phyloP scores from a whole-genome alignment of 2,797 vertebrate genomes.

The Coregonus ussuriensis region DNA sequence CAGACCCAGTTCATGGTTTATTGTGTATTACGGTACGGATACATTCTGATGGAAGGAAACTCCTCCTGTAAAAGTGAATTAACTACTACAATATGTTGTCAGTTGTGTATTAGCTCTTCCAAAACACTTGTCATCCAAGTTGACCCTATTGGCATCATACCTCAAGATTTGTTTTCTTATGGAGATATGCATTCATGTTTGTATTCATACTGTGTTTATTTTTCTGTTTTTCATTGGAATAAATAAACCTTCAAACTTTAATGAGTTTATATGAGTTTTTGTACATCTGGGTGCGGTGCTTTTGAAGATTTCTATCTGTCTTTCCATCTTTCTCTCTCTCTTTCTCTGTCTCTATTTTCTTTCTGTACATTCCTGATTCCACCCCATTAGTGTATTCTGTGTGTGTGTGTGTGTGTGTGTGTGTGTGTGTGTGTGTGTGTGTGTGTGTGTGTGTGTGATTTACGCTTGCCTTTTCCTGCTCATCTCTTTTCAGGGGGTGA shows the following conservation, averaged over 20 bases:
- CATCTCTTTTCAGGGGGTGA: constrained; percentile 39
- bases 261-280: constrained; percentile 17
- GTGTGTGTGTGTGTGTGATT: constrained; percentile 43
- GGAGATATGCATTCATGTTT: constrained; percentile 11
- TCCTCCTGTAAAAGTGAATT: not conserved
- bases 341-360: not conserved
- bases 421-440: constrained; percentile 30
- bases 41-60: constrained; percentile 7
- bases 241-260: constrained; percentile 34
- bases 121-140: constrained; percentile 21
- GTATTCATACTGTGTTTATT: constrained; percentile 36
- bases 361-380: not conserved
- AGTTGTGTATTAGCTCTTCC: constrained; percentile 31
- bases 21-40: constrained; percentile 8
- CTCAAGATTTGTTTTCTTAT: constrained; percentile 40
- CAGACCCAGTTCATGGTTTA: constrained; percentile 25
- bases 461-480: constrained; percentile 57
- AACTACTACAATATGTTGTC: constrained; percentile 20
- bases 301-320: not conserved
- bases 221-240: constrained; percentile 54
- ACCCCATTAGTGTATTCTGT: not conserved
- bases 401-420: constrained; percentile 18
- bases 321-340: not conserved
- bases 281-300: not conserved
- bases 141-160: constrained; percentile 27